Evolutionary conservation across 2,113 vertebrate species (phyloP).

Genomic region (Strigops habroptila): DNA sequence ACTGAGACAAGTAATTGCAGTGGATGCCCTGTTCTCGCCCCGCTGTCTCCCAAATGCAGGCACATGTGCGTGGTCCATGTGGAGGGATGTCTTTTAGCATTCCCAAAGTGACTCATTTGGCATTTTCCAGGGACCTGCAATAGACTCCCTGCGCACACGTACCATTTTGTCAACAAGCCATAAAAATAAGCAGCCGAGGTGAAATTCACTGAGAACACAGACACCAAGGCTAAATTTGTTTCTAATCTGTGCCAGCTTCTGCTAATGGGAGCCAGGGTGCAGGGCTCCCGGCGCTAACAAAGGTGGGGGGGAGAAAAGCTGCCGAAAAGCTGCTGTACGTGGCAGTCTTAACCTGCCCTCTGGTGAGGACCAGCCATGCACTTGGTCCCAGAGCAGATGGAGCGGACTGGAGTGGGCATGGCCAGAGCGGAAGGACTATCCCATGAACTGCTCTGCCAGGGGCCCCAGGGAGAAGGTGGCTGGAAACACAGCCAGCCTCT

Average conservation of each 20-base stretch:
- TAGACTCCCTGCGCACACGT: neutral
- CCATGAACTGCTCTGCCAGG: neutral
- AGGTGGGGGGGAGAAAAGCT: neutral
- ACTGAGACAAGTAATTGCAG: neutral
- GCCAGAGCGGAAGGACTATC: neutral
- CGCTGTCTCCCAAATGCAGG: neutral
- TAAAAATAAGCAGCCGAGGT: slow-evolving; percentile 12
- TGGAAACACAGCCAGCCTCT: neutral
- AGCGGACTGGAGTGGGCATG: neutral
- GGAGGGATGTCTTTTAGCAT: neutral
- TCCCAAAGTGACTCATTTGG: slow-evolving; percentile 42
- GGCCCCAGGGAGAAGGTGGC: neutral
- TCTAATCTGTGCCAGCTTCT: slow-evolving; percentile 31
- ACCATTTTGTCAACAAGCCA: slow-evolving; percentile 47
- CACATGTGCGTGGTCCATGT: neutral
- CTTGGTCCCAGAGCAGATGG: slow-evolving; percentile 48
- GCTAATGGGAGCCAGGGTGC: neutral
- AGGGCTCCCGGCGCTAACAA: neutral
- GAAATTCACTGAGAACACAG: neutral
- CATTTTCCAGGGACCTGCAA: slow-evolving; percentile 50
- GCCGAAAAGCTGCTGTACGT: neutral
- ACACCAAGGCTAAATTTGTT: slow-evolving; percentile 42
- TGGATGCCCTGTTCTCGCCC: neutral
- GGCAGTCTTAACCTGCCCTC: neutral
- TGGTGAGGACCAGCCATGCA: neutral